Base-by-base conservation (phyloP, 2,113 vertebrate species). In the Callaeas wilsoni region DNA sequence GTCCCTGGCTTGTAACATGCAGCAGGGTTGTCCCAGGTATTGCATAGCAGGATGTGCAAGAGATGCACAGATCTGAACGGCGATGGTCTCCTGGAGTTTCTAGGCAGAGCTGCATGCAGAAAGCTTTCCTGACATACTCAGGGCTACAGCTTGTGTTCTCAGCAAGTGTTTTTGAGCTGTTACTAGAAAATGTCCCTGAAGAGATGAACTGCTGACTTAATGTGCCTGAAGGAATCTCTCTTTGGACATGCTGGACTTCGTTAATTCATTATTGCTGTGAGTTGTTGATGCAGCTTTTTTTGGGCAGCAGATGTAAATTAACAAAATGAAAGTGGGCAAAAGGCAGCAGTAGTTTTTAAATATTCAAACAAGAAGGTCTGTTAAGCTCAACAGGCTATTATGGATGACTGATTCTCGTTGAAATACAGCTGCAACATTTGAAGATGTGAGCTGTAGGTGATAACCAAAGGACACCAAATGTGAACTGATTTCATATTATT, bases 401-500 rank as follows among this genome's bases (percentile, higher is more conserved):
- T 39, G 69, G 79, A 77, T 7, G 15, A 65, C 81, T 94, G 86
- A 77, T 89, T 94, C 52, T 71, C 50, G 53, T 69, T 97, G 89
- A 97, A 97, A 87, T 90, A 76, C 46, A 85, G 50, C 78, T 96
- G 82, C 75, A 95, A 93, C 86, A 80, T 92, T 93, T 96, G 95
- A 96, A 95, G 80, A 92, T 55, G 68, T 37, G n/a, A 97, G 53
- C 93, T 94, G 96, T 73, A 96, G 88, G 95, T 96, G 92, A 37
- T 96, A 96, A 96, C 95, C 79, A 96, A 97, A 95, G 50, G 32
- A 96, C 89, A 94, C 69, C 80, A 97, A 94, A 96, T 97, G 88
- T 97, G 92, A 97, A 93, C 91, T 47, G 86, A 96, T 96, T 97
- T 97, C 37, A 6, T 97, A 62, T 95, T 91, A 95, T 97, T 97